Evolutionary conservation across 2,888 invertebrate genomes (phyloP), one percentile per base, ranked within the genome.

Genomic region (Pteria penguin): DNA sequence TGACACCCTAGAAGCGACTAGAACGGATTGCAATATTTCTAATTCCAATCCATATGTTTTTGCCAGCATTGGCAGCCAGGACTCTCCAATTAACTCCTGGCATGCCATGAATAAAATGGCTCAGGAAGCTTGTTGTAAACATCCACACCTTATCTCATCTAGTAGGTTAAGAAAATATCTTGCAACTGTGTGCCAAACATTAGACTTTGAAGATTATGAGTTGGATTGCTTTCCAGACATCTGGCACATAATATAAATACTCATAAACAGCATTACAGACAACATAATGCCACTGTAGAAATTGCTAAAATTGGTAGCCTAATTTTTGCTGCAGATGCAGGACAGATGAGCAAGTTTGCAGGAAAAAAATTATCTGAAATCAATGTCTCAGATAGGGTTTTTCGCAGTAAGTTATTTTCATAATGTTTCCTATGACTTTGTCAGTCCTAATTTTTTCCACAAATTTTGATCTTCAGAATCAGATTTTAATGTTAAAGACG

Each of bases 251-350:
- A 70, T 24, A 24, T 70, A 18, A 70, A 70, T 33, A 60, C 70
- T 14, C 70, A 70, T 26, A 70, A 60, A 60, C n/a, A 70, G 27
- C 62, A 62, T 52, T 60, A 71, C 62, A 61, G 61, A n/a, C 71
- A 71, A 14, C 61, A 61, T 33, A 62, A 71, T 62, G 71, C 71
- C 24, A 62, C 71, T 26, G 52, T 71, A 55, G 71, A 71, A 29
- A 61, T 71, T n/a, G 71, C 71, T 4, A 62, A 71, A 71, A 62
- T 71, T 62, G 62, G 71, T 5, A 62, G 71, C 45, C 60, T 70
- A 2, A 32, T 70, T 33, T 2, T 70, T n/a, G 70, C 70, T 5
- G 70, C 70, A 26, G 70, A 71, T 5, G 61, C n/a, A 4, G 61
- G 54, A 62, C 45, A 62, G 26, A 27, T 71, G 32, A 52, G n/a